Evolutionary conservation across 1,140 invertebrate genomes (phyloP).

Genomic region (Penaeus vannamei): DNA sequence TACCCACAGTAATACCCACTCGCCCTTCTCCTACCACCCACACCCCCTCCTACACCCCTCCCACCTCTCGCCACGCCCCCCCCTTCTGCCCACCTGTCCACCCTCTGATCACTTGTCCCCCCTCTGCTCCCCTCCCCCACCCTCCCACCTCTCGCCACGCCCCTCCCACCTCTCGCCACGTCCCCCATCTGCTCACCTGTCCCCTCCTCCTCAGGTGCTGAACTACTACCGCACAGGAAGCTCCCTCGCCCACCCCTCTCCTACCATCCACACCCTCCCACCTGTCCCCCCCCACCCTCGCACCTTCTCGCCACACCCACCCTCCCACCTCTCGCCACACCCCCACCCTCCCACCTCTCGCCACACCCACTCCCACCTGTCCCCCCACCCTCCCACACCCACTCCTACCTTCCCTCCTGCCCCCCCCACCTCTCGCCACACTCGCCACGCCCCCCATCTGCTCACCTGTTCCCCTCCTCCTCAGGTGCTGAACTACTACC

Average conservation of each 20-base stretch:
- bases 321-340: background rate
- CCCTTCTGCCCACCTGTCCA: no score
- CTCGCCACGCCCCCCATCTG: conserved; percentile 71
- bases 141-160: no score
- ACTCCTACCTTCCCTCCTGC: background rate
- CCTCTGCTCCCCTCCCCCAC: no score
- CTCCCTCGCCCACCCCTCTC: no score
- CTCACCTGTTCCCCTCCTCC: conserved; percentile 78
- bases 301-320: background rate
- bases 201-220: conserved; percentile 80
- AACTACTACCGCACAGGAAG: conserved; percentile 89
- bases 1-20: conserved; percentile 85
- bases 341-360: background rate
- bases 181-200: no score
- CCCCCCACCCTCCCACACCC: background rate
- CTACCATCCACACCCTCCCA: no score
- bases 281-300: background rate
- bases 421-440: background rate
- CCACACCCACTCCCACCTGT: background rate
- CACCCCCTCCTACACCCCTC: background rate
- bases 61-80: background rate
- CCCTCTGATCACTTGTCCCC: no score
- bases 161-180: no score
- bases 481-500: conserved; percentile 90
- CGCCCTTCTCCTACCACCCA: conserved; percentile 77